These are phyloP conservation scores for Seladonia tumulorum DNA, from an alignment of 2,888 invertebrate species.

Conservation along the genomic window DNA sequence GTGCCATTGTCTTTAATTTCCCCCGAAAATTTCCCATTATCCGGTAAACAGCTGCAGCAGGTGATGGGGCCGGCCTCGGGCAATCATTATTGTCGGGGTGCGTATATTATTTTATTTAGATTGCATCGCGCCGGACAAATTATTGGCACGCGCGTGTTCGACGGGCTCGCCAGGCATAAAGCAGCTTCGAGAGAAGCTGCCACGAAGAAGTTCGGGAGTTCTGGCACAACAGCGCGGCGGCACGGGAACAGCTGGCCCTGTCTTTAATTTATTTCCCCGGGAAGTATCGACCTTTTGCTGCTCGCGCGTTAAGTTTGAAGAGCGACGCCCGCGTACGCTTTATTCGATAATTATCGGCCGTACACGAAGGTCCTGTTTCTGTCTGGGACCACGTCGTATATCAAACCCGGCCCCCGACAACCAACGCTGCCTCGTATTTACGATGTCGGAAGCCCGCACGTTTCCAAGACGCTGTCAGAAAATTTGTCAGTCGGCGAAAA, in stretches of 20 bases:
- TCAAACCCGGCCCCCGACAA: neutral
- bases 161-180: slow-evolving; percentile 38
- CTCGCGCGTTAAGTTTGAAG: slow-evolving; percentile 4
- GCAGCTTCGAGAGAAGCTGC: slow-evolving; percentile 16
- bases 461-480: slow-evolving; percentile 4
- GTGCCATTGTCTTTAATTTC: slow-evolving; percentile 41
- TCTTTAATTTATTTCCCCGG: slow-evolving; percentile 27
- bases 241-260: slow-evolving; percentile 40
- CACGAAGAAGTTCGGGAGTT: neutral
- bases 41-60: slow-evolving; percentile 63
- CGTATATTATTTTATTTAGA: slow-evolving; percentile 66
- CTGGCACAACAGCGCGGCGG: neutral
- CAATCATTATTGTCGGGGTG: slow-evolving; percentile 54
- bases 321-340: slow-evolving; percentile 18
- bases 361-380: neutral
- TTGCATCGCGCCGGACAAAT: slow-evolving; percentile 53
- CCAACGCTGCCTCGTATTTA: neutral
- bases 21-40: slow-evolving; percentile 54
- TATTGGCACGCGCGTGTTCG: slow-evolving; percentile 52
- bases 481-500: neutral
- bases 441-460: neutral
- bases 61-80: slow-evolving; percentile 43
- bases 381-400: neutral
- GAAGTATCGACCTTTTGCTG: slow-evolving; percentile 14
- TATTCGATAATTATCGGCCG: slow-evolving; percentile 23